phyloP scores from a whole-genome alignment of 2,113 vertebrate species.

The Poecilia latipinna region DNA sequence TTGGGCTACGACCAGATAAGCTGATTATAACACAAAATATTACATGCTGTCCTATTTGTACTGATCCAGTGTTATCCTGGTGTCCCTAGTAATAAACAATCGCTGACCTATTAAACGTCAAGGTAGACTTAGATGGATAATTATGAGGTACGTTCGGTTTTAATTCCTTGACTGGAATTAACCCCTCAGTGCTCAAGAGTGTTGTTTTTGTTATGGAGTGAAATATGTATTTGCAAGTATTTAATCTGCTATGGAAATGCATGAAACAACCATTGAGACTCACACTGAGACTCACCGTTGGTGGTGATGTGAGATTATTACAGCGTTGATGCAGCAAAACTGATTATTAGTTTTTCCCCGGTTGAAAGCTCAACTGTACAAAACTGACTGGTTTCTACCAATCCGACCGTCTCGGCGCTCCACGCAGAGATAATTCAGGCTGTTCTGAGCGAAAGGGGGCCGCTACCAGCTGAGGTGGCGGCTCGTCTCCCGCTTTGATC shows the following conservation, averaged over 20 bases:
- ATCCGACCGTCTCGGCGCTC: constrained; percentile 40
- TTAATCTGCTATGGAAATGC: constrained; percentile 25
- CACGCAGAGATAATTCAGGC: constrained; percentile 28
- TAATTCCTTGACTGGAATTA: constrained; percentile 27
- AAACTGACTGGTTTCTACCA: constrained; percentile 23
- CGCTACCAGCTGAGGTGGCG: constrained; percentile 59
- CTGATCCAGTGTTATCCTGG: constrained; percentile 70
- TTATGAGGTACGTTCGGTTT: constrained; percentile 28
- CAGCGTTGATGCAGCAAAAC: neutral
- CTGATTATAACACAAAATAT: constrained; percentile 75
- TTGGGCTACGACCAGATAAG: constrained; percentile 70
- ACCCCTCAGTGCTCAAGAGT: constrained; percentile 2
- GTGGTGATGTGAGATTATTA: neutral
- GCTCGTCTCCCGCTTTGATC: constrained; percentile 66
- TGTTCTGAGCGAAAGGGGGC: constrained; percentile 31
- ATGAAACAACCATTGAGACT: constrained; percentile 11
- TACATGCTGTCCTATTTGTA: constrained; percentile 76
- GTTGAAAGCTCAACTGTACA: constrained; percentile 9
- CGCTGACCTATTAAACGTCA: constrained; percentile 63
- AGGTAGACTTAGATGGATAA: constrained; percentile 61
- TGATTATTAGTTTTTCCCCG: neutral
- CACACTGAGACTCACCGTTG: neutral
- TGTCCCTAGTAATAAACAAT: constrained; percentile 60
- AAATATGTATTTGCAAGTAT: constrained; percentile 17
- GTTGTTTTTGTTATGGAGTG: constrained; percentile 9